Evolutionary conservation across 53 echinoderm and acorn worm species (phyloP), one percentile per base, ranked within the genome.

Genomic region (Luidia sarsii): DNA sequence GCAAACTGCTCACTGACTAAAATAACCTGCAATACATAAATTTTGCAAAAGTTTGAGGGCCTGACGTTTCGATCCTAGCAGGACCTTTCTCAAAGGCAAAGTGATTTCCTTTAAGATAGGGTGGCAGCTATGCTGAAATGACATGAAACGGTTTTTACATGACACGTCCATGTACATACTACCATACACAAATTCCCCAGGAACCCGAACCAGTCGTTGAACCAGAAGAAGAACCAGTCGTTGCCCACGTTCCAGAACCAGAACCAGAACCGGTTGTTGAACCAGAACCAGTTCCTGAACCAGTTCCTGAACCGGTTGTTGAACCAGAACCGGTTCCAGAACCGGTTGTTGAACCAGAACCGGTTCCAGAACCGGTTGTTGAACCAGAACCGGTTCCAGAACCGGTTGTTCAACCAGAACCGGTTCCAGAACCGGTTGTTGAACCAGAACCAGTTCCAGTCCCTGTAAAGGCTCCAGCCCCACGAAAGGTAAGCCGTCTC

Each of bases 321-420:
- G 59, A 41, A 56, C 74, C 57, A 43, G 74, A 37, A 30, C 74
- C 74, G 0, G 25, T 25, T 45, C 54, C 29, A 79, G 41, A 62
- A 23, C 80, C 43, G 13, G 22, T n/a, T n/a, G n/a, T n/a, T n/a
- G n/a, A 15, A 30, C 61, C 43, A 48, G 41, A 39, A 25, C 80
- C 64, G n/a, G 62, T n/a, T n/a, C n/a, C n/a, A n/a, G n/a, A n/a
- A n/a, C n/a, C n/a, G n/a, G n/a, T n/a, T n/a, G n/a, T n/a, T n/a
- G 68, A 52, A 50, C 81, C 81, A 29, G 81, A 28, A 33, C 48
- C 31, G 29, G 81, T 64, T n/a, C 64, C 46, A 36, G 65, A 37
- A 29, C 65, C 31, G 35, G 57, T 41, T 29, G 49, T 50, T 14
- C 64, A 62, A 62, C 63, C 46, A 8, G 46, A 46, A 46, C 46